Conservation (phyloP, 2,888 invertebrate species). For the Drosophila lutescens region DNA sequence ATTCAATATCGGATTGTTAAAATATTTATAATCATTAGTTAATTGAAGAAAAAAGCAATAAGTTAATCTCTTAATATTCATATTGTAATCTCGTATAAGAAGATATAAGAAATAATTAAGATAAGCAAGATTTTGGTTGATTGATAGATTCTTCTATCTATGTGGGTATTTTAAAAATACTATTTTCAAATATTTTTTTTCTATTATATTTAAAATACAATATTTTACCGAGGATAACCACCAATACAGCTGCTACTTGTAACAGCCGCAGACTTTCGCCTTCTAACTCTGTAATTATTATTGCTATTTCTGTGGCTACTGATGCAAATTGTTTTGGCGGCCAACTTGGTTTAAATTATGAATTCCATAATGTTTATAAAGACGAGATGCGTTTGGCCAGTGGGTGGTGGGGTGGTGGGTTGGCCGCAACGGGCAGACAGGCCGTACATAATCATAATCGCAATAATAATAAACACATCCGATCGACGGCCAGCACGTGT, state of each 20-base stretch:
- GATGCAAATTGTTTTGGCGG: slow-evolving; percentile 53
- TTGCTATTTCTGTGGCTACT: slow-evolving; percentile 11
- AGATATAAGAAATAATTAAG: too few species aligned
- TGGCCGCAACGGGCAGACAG: slow-evolving; percentile 20
- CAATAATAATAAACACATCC: slow-evolving; percentile 77
- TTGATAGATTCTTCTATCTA: too few species aligned
- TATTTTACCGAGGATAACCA: slow-evolving; percentile 7
- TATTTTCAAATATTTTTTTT: too few species aligned
- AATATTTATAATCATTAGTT: too few species aligned
- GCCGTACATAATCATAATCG: slow-evolving; percentile 65
- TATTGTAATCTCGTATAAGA: too few species aligned
- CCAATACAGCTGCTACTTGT: too few species aligned
- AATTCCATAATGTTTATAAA: slow-evolving; percentile 52
- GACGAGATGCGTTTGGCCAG: slow-evolving; percentile 67
- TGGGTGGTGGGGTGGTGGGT: slow-evolving; percentile 4
- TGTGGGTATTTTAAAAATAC: too few species aligned
- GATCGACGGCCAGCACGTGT: slow-evolving; percentile 69
- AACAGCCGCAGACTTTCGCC: slow-evolving; percentile 66
- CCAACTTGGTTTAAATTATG: slow-evolving; percentile 55
- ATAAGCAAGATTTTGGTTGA: too few species aligned
- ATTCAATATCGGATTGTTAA: too few species aligned
- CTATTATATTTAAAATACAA: too few species aligned
- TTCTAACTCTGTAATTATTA: slow-evolving; percentile 39
- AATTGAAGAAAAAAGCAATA: too few species aligned
- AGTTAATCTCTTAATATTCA: too few species aligned